These are phyloP conservation scores for Spilosoma lubricipeda DNA, from an alignment of 2,888 invertebrate species.

Conservation along the genomic window DNA sequence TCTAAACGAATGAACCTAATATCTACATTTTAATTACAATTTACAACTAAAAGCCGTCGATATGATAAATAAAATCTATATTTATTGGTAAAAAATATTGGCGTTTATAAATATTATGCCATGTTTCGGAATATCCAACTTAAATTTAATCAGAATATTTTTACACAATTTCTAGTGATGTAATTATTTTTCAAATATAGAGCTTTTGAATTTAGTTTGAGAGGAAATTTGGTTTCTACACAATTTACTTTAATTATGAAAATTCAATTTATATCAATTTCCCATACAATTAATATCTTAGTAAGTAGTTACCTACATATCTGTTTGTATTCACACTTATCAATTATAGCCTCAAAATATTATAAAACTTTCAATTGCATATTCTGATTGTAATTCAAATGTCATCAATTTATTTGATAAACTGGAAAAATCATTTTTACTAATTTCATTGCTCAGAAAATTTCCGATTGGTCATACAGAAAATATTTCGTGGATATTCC, in stretches of 20 bases:
- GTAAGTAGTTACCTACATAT: not conserved
- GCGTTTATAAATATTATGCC: slow-evolving; percentile 67
- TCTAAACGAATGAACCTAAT: slow-evolving; percentile 56
- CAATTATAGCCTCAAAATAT: not conserved
- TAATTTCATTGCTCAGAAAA: not conserved
- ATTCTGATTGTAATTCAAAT: not conserved
- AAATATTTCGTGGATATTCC: slow-evolving; percentile 2
- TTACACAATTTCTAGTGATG: not conserved
- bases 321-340: not conserved
- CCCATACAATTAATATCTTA: not conserved
- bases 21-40: slow-evolving; percentile 71
- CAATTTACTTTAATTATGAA: not conserved
- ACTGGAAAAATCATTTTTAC: not conserved
- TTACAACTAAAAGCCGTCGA: slow-evolving; percentile 74
- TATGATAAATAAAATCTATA: slow-evolving; percentile 83
- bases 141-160: not conserved
- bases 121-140: slow-evolving; percentile 9
- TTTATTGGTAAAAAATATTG: slow-evolving; percentile 74
- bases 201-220: not conserved
- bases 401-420: not conserved
- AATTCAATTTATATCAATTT: not conserved
- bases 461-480: too few relatives aligned
- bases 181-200: not conserved
- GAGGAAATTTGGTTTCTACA: not conserved
- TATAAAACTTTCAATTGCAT: not conserved